A percentile compares a stretch with the other conserved stretches of the same genome.
These are phyloP conservation scores for Thyatira batis DNA, from an alignment of 2,888 invertebrate genomes.

Conservation along the genomic window DNA sequence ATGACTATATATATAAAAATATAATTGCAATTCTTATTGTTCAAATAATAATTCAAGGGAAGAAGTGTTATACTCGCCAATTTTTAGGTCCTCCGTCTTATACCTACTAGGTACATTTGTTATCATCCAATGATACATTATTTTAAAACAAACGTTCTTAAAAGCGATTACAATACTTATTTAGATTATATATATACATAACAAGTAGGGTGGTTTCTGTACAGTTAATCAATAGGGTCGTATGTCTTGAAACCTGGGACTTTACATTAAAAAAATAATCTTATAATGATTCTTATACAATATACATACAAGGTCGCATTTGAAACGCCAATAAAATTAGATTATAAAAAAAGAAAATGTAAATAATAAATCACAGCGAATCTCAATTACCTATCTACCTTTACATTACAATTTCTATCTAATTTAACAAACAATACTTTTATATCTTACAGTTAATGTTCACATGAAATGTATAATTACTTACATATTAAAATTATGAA, in stretches of 20 bases:
- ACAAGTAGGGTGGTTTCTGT: constrained; percentile 36
- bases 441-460: constrained; percentile 43
- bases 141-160: constrained; percentile 20
- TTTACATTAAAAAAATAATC: constrained; percentile 70
- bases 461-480: constrained; percentile 25
- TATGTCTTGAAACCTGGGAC: constrained; percentile 62
- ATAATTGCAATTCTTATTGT: constrained; percentile 21
- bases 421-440: constrained; percentile 54
- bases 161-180: constrained; percentile 16
- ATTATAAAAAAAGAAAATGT: constrained; percentile 31
- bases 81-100: constrained; percentile 5
- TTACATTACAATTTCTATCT: constrained; percentile 37
- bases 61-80: background rate
- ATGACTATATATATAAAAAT: constrained; percentile 33
- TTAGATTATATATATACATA: constrained; percentile 48
- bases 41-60: background rate
- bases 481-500: constrained; percentile 33
- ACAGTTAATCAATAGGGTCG: constrained; percentile 39
- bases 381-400: constrained; percentile 59
- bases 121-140: constrained; percentile 24
- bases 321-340: constrained; percentile 34
- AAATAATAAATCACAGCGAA: constrained; percentile 70
- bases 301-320: constrained; percentile 25
- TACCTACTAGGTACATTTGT: too few species aligned
- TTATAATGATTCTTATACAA: constrained; percentile 37